A percentile compares a stretch with the other conserved stretches of the same genome.
These are phyloP conservation scores for Halocaridina rubra DNA, from an alignment of 2,888 invertebrate species.

Conservation along the genomic window DNA sequence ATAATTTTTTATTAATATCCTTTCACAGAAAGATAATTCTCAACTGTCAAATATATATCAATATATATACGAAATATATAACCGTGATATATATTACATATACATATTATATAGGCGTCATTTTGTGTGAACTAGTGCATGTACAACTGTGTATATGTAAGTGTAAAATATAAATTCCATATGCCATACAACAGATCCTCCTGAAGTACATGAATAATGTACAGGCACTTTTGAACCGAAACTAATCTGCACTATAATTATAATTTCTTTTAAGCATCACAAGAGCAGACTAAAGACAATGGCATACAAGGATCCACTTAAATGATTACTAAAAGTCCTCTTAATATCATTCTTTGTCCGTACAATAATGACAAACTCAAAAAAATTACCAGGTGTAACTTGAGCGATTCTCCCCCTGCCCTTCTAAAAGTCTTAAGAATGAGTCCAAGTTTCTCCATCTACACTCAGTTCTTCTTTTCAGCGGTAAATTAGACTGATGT, in stretches of 20 bases:
- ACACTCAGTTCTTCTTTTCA: no score
- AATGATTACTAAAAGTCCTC: no score
- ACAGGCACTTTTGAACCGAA: conserved; percentile 32
- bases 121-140: background rate
- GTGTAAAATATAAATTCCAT: conserved; percentile 12
- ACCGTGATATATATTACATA: no score
- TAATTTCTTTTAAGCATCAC: background rate
- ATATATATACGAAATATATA: background rate
- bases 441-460: no score
- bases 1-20: background rate
- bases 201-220: conserved; percentile 17
- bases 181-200: conserved; percentile 12
- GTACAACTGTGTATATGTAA: background rate
- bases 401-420: no score
- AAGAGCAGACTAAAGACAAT: background rate
- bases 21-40: background rate
- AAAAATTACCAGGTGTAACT: background rate
- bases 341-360: no score
- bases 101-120: no score
- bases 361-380: no score
- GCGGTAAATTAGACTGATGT: no score
- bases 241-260: no score
- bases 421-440: no score
- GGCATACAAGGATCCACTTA: no score
- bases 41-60: background rate